Percentiles rank a stretch among this genome's conserved stretches.
Evolutionary conservation across 2,888 invertebrate genomes (phyloP).

Genomic region (Sinopyrophorus schimmeli): DNA sequence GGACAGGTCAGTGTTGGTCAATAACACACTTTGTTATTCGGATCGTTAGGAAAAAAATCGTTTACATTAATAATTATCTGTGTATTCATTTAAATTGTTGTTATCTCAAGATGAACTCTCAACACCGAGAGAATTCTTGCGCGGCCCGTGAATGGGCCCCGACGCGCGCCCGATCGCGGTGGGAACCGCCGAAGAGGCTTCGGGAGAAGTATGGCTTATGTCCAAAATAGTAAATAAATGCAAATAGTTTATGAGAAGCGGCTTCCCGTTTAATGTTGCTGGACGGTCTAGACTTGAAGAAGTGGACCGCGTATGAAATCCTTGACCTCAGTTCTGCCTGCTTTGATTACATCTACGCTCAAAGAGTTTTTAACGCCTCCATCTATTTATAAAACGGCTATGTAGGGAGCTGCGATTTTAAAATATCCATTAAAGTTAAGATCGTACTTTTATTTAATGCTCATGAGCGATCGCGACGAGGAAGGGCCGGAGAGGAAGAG

Average conservation of each 20-base stretch:
- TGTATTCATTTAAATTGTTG: too few relatives aligned
- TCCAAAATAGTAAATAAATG: too few relatives aligned
- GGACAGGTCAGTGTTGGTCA: slow-evolving; percentile 28
- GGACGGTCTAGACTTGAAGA: slow-evolving; percentile 12
- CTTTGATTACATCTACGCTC: slow-evolving; percentile 22
- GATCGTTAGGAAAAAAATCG: too few relatives aligned
- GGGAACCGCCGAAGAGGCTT: too few relatives aligned
- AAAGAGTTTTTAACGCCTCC: slow-evolving; percentile 15
- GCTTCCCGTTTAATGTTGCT: slow-evolving; percentile 8
- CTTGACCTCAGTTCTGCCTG: slow-evolving; percentile 22
- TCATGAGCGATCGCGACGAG: neutral
- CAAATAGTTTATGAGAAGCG: too few relatives aligned
- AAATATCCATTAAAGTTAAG: neutral
- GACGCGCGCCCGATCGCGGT: too few relatives aligned
- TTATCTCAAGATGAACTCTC: too few relatives aligned
- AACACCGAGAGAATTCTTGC: too few relatives aligned
- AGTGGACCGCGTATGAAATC: slow-evolving; percentile 22
- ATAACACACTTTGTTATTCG: too few relatives aligned
- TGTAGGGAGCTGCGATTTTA: slow-evolving; percentile 3
- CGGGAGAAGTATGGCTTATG: too few relatives aligned
- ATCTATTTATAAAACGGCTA: slow-evolving; percentile 25
- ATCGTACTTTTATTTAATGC: neutral
- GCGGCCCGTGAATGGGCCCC: too few relatives aligned
- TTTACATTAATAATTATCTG: too few relatives aligned
- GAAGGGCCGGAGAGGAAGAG: neutral